phyloP scores from a whole-genome alignment of 2,888 invertebrate genomes.

The Cordylochernes scorpioides region DNA sequence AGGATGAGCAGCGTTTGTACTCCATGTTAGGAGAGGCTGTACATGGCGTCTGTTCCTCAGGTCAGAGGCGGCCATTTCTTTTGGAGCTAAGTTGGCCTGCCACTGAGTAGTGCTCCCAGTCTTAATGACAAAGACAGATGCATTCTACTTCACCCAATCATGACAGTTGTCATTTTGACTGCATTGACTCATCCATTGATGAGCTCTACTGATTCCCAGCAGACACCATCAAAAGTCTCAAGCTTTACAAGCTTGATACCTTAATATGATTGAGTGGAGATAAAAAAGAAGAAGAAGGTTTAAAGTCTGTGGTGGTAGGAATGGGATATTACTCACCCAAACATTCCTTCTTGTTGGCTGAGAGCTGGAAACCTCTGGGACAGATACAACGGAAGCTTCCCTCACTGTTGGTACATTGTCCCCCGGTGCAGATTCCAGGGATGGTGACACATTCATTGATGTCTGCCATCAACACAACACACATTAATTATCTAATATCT shows the following conservation, averaged over 20 bases:
- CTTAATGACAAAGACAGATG: too few relatives aligned
- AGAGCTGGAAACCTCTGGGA: conserved; percentile 39
- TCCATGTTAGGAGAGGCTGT: too few relatives aligned
- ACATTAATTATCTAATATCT: too few relatives aligned
- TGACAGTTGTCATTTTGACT: too few relatives aligned
- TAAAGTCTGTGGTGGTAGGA: not conserved
- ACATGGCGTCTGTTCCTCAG: too few relatives aligned
- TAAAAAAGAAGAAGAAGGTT: not conserved
- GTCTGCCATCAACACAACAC: conserved; percentile 26
- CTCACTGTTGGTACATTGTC: conserved; percentile 54
- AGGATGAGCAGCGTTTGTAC: too few relatives aligned
- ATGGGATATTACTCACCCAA: conserved; percentile 29
- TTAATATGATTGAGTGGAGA: not conserved
- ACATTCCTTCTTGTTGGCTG: conserved; percentile 50
- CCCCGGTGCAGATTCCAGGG: conserved; percentile 56
- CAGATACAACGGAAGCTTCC: conserved; percentile 60
- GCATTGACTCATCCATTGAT: too few relatives aligned
- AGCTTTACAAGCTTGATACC: not conserved
- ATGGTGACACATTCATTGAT: conserved; percentile 65
- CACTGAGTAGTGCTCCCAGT: too few relatives aligned
- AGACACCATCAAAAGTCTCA: not conserved
- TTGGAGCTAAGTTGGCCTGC: too few relatives aligned
- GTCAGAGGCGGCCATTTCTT: too few relatives aligned
- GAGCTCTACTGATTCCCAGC: too few relatives aligned
- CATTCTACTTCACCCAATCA: too few relatives aligned